Evolutionary conservation across 2,888 invertebrate species (phyloP).

Genomic region (Auanema freiburgensis): DNA sequence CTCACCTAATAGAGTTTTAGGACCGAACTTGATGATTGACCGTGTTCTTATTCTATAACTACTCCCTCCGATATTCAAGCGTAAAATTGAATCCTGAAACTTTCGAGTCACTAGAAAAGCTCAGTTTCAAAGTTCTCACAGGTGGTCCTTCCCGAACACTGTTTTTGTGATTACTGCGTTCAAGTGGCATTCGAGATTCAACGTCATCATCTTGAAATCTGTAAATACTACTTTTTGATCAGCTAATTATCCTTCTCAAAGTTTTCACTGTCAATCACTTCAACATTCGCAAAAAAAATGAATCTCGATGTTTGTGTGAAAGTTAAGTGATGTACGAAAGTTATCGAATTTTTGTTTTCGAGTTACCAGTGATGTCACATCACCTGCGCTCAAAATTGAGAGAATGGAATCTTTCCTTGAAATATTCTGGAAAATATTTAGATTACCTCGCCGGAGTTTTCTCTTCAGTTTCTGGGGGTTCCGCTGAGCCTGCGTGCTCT

Average conservation of each 20-base stretch:
- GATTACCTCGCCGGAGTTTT: too few relatives aligned
- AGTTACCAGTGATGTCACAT: too few relatives aligned
- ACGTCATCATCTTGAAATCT: conserved; percentile 46
- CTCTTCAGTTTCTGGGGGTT: too few relatives aligned
- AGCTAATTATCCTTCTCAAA: not conserved
- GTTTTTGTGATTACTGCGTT: conserved; percentile 41
- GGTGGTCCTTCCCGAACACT: conserved; percentile 31
- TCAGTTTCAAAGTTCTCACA: not conserved
- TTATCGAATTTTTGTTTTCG: too few relatives aligned
- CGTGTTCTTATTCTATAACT: conserved; percentile 58
- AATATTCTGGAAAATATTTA: too few relatives aligned
- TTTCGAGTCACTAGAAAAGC: not conserved
- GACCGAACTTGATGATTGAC: conserved; percentile 58
- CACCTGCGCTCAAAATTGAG: too few relatives aligned
- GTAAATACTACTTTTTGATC: not conserved
- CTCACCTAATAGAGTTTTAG: conserved; percentile 51
- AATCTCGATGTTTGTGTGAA: too few relatives aligned
- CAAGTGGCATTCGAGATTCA: conserved; percentile 47
- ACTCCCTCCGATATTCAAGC: conserved; percentile 61
- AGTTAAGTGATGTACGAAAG: too few relatives aligned
- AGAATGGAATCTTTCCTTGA: too few relatives aligned
- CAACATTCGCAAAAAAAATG: too few relatives aligned
- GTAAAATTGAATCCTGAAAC: conserved; percentile 54
- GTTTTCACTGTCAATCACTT: too few relatives aligned
- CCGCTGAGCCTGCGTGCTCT: not conserved